These are phyloP conservation scores for Hetaerina titia DNA, from an alignment of 2,888 invertebrate species.

Conservation along the genomic window DNA sequence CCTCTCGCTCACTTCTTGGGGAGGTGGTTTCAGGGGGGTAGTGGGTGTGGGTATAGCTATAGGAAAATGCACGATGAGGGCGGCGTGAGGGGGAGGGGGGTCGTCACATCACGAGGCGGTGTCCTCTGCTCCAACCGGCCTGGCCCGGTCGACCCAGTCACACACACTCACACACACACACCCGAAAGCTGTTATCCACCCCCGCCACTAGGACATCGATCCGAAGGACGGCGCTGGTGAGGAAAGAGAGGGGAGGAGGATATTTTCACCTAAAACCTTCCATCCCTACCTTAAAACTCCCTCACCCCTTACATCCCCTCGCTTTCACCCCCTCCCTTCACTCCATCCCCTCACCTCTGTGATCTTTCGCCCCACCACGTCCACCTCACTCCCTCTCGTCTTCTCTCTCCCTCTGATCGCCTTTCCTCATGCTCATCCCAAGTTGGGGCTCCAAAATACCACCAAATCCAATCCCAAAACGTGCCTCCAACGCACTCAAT, in stretches of 20 bases:
- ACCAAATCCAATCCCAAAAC: not conserved
- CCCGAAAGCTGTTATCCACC: not conserved
- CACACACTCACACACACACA: not conserved
- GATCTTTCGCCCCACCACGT: not conserved
- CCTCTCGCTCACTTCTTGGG: not conserved
- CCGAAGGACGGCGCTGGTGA: conserved; percentile 17
- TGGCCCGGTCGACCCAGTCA: not conserved
- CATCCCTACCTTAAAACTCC: not conserved
- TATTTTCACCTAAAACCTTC: not conserved
- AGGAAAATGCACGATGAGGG: not conserved
- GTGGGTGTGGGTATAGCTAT: not conserved
- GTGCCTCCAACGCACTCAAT: not conserved
- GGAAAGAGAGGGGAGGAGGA: not conserved
- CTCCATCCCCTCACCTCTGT: not conserved
- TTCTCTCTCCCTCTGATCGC: not conserved
- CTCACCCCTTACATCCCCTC: not conserved
- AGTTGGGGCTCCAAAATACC: not conserved
- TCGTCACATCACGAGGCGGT: conserved; percentile 15
- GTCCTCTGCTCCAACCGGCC: not conserved
- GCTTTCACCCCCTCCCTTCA: not conserved
- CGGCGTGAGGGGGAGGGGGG: not conserved
- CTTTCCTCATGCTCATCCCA: not conserved
- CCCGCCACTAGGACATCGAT: conserved; percentile 48
- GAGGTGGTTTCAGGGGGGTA: not conserved
- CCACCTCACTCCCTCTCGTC: too few species aligned